Base-by-base conservation (phyloP, 2,797 vertebrate genomes). In the Bucorvus abyssinicus region DNA sequence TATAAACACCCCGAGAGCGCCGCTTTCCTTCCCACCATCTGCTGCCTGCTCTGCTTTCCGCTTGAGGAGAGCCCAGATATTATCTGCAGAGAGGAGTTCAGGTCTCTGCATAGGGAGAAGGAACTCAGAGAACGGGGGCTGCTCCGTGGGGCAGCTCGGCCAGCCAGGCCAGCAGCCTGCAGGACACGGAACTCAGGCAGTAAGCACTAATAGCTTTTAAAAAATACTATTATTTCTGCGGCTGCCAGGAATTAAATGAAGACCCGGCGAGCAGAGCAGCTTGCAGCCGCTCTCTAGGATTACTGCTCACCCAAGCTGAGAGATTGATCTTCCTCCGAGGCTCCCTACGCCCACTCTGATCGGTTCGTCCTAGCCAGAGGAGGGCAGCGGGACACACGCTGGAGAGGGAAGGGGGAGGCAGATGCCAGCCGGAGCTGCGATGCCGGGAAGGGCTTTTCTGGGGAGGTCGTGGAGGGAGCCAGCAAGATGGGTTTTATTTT, bases 231-330 rank as follows among this genome's bases (percentile, higher is more conserved):
- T 55, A 71, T 93, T 71, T 52, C 84, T 57, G n/a, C 2, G 5
- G 63, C 77, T 84, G 89, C 32, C 47, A 42, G 85, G 67, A 85
- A 69, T 38, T 22, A 36, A 27, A 52, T 17, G 88, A 50, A 92
- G 76, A 90, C 36, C 45, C 12, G 29, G 91, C 17, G 59, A 57
- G 92, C 34, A 82, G 71, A 84, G 89, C 90, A 50, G 93, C 80
- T 86, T 65, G 91, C 59, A 36, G 82, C 75, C 8, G 13, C 90
- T 90, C 82, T 71, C 76, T 61, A 20, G 92, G 93, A 77, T 94
- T 87, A 67, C 21, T 36, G 91, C 86, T 87, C 89, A 61, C 49
- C 69, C 71, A 53, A 65, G 88, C 85, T 29, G 80, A 21, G 94
- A 61, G 93, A 79, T 12, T 90, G 83, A 94, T 81, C 65, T 40